Evolutionary conservation across 2,797 vertebrate species (phyloP).

Genomic region (Novumbra hubbsi): DNA sequence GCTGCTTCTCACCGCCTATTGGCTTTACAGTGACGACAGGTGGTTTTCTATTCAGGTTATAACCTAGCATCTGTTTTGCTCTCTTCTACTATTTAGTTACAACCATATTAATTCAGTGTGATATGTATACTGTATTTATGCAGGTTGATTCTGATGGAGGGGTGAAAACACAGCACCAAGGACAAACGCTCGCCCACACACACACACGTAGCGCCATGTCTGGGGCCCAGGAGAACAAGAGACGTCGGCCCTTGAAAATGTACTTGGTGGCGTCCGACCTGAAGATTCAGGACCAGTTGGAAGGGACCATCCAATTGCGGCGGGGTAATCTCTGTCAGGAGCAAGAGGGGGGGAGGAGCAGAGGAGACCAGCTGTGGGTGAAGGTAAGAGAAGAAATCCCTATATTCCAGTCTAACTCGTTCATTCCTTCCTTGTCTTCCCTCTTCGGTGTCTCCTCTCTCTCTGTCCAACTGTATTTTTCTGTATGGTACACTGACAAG

Average conservation of each 20-base stretch:
- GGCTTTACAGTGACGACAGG: not conserved
- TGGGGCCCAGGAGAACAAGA: conserved; percentile 53
- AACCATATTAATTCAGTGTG: conserved; percentile 2
- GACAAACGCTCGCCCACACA: not conserved
- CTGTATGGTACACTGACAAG: not conserved
- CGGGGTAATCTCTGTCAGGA: conserved; percentile 73
- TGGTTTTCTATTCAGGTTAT: not conserved
- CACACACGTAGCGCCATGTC: conserved; percentile 55
- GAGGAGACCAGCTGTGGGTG: conserved; percentile 62
- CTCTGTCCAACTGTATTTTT: not conserved
- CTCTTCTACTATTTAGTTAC: conserved; percentile 4
- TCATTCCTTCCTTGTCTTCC: not conserved
- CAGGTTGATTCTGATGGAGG: not conserved
- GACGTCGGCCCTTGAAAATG: conserved; percentile 60
- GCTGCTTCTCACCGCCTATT: not conserved
- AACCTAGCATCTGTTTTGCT: not conserved
- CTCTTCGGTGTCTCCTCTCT: not conserved
- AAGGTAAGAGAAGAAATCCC: conserved; percentile 60
- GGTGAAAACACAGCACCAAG: not conserved
- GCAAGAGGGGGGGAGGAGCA: conserved; percentile 53
- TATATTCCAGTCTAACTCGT: not conserved
- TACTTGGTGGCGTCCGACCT: conserved; percentile 68
- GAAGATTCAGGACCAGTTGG: conserved; percentile 69
- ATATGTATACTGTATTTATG: not conserved
- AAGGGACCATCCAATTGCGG: conserved; percentile 69